These are phyloP conservation scores for Ptyas mucosa DNA, from an alignment of 2,113 vertebrate genomes.

Conservation along the genomic window DNA sequence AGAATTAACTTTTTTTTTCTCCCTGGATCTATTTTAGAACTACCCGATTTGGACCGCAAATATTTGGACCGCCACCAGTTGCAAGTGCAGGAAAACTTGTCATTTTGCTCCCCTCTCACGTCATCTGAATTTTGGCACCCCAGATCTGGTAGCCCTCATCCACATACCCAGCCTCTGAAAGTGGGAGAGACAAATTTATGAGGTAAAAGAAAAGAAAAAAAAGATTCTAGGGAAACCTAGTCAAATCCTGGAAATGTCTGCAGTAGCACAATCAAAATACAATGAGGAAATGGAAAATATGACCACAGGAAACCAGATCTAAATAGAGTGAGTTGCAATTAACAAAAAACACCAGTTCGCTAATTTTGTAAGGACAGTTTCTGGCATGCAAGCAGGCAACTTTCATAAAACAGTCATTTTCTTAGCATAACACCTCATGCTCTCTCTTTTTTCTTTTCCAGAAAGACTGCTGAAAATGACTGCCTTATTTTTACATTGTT, in stretches of 20 bases:
- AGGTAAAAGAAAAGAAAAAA: neutral
- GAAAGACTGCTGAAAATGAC: slow-evolving; percentile 28
- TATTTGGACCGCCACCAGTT: neutral
- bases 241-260: slow-evolving; percentile 11
- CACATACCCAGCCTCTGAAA: neutral
- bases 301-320: slow-evolving; percentile 51
- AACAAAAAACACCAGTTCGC: slow-evolving; percentile 55
- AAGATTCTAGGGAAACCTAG: neutral
- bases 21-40: neutral
- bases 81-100: neutral
- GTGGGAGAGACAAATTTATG: neutral
- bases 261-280: slow-evolving; percentile 42
- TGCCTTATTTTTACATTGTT: slow-evolving; percentile 43
- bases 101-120: neutral
- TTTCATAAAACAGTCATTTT: slow-evolving; percentile 60
- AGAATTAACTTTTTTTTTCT: neutral
- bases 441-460: neutral
- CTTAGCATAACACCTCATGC: slow-evolving; percentile 53
- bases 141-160: neutral
- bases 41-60: neutral
- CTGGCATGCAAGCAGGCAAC: slow-evolving; percentile 35
- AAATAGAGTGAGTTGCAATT: slow-evolving; percentile 45
- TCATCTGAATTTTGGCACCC: neutral
- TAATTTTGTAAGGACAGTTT: slow-evolving; percentile 29
- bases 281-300: slow-evolving; percentile 35